phyloP scores from a whole-genome alignment of 1,140 invertebrate species.

The Carcinoscorpius rotundicauda region DNA sequence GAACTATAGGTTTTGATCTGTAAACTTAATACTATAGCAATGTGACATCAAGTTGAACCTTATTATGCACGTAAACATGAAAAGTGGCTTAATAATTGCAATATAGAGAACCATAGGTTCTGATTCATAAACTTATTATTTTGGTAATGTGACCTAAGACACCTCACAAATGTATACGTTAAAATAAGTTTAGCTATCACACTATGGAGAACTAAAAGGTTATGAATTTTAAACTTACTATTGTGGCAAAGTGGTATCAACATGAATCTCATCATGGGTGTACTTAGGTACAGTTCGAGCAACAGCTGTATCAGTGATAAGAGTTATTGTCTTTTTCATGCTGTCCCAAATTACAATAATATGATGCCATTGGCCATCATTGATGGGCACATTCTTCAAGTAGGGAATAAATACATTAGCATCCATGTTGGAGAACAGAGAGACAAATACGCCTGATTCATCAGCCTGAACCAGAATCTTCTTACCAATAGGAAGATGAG shows the following conservation, averaged over 20 bases:
- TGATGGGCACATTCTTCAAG: conserved; percentile 76
- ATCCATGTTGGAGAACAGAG: conserved; percentile 68
- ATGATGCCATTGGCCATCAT: conserved; percentile 95
- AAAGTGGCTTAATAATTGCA: too few relatives aligned
- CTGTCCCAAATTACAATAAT: conserved; percentile 86
- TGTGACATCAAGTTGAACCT: too few relatives aligned
- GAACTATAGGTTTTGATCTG: too few relatives aligned
- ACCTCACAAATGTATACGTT: too few relatives aligned
- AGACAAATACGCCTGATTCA: conserved; percentile 75
- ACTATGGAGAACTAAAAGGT: too few relatives aligned
- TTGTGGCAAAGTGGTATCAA: conserved; percentile 42
- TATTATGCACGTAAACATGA: too few relatives aligned
- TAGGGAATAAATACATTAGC: conserved; percentile 81
- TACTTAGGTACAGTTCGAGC: conserved; percentile 78
- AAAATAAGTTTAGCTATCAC: too few relatives aligned
- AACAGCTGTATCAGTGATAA: conserved; percentile 86
- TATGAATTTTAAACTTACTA: conserved; percentile 46
- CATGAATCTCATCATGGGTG: conserved; percentile 46
- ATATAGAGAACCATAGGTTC: too few relatives aligned
- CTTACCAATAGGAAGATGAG: conserved; percentile 63
- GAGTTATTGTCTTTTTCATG: conserved; percentile 58
- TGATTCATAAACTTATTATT: too few relatives aligned
- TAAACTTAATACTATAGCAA: too few relatives aligned
- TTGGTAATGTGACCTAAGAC: too few relatives aligned
- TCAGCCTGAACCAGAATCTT: conserved; percentile 74